Conservation (phyloP, 2,797 vertebrate genomes). For the Sparidentex hasta region DNA sequence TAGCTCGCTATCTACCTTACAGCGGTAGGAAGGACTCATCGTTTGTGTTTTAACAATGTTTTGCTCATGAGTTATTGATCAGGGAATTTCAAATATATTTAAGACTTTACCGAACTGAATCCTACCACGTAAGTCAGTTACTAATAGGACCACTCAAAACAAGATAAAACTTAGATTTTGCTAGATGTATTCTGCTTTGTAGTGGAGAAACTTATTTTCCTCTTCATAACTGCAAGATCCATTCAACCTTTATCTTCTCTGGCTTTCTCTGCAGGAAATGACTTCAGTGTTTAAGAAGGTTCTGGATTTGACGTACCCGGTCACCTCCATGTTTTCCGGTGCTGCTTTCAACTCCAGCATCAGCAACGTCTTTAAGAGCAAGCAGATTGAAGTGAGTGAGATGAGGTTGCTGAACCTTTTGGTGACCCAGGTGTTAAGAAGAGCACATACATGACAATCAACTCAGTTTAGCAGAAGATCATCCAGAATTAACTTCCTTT, state of each 20-base stretch:
- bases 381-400: slow-evolving; percentile 92
- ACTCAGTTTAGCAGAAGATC: not conserved
- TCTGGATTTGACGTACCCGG: slow-evolving; percentile 94
- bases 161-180: slow-evolving; percentile 8
- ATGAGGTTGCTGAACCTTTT: not conserved
- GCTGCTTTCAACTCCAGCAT: slow-evolving; percentile 93
- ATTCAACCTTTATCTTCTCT: not conserved
- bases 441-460: not conserved
- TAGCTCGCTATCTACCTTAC: no score
- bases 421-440: not conserved
- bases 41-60: no score
- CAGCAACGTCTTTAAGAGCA: slow-evolving; percentile 91
- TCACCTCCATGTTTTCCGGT: slow-evolving; percentile 97
- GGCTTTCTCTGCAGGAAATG: slow-evolving; percentile 87
- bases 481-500: not conserved
- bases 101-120: no score
- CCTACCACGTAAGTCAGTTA: no score
- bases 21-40: no score
- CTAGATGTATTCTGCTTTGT: not conserved
- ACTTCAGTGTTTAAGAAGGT: slow-evolving; percentile 91
- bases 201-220: not conserved
- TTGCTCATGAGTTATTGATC: no score
- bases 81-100: no score
- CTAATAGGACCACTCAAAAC: not conserved
- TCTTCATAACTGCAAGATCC: not conserved